Base-by-base conservation (phyloP, 30 jellyfish, hydroid and myxozoan species). In the Aurelia sp. region DNA sequence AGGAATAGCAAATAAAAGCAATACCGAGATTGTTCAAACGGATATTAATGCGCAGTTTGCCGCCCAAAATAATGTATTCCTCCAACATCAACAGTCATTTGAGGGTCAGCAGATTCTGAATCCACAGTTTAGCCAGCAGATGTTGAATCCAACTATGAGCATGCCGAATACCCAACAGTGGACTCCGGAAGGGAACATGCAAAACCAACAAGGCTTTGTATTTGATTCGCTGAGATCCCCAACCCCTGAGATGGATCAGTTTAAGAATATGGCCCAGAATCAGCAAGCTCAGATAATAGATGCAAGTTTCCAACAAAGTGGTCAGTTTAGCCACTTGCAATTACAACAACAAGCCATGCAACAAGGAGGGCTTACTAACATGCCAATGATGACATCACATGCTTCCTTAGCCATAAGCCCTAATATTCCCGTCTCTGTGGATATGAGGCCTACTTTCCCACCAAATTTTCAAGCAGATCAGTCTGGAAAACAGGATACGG, bases 191-290 rank as follows among this genome's bases (percentile, higher is more conserved):
- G 80, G 85, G n/a, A 65, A 91, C 16, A 88, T 80, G 18, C 76
- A 66, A 18, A 74, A 76, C 57, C 82, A 63, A 52, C 73, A 24
- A 17, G 91, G 88, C 33, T 92, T 77, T 63, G 74, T 84, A 72
- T 68, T 50, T 30, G 83, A 86, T 81, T 75, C 86, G 5, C 96
- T 91, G 3, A 66, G 98, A 24, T 92, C 98, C 13, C 97, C 97
- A 24, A 92, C 98, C 0, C 98, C 97, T 0, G 98, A 92, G 63
- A 55, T 92, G 92, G 97, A 92, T 47, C 65, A 66, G n/a, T 78
- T 41, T 67, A 79, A 79, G 21, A 57, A 30, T 16, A 16, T 65
- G 16, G 21, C 15, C 8, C 72, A 61, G 27, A 74, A 35, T 5
- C 80, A 63, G 19, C 72, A 65, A 50, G 0, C 22, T 8, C 69